phyloP scores from a whole-genome alignment of 2,113 vertebrate species.

The Pavo muticus region DNA sequence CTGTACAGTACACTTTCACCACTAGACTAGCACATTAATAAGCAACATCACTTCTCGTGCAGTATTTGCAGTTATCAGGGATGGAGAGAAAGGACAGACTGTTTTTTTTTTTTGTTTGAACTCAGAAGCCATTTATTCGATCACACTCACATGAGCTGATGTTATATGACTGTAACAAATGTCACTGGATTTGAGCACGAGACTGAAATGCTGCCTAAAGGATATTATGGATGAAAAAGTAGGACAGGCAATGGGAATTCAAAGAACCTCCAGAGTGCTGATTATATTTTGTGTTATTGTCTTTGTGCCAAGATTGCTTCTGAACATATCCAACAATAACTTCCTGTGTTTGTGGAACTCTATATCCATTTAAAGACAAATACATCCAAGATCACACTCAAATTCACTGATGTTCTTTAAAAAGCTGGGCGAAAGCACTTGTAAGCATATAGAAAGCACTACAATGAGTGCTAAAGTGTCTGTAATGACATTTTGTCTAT shows the following conservation, averaged over 20 bases:
- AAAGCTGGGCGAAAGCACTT: not conserved
- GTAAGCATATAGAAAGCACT: not conserved
- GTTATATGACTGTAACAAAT: slow-evolving; percentile 49
- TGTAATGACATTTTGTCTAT: not conserved
- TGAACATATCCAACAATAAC: not conserved
- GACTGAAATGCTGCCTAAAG: slow-evolving; percentile 47
- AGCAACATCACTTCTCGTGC: not conserved
- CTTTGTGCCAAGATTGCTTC: not conserved
- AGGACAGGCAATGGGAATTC: slow-evolving; percentile 24
- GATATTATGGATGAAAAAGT: slow-evolving; percentile 14
- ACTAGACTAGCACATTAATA: not conserved
- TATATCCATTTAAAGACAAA: not conserved
- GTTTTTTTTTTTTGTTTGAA: not conserved
- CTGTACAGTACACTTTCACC: not conserved
- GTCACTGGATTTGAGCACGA: not conserved
- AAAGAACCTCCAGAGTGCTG: not conserved
- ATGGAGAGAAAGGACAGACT: not conserved
- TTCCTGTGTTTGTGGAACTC: not conserved
- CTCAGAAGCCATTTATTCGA: slow-evolving; percentile 41
- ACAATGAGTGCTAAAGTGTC: not conserved
- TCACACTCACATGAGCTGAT: slow-evolving; percentile 17
- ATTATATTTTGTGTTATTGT: not conserved
- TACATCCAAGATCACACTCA: not conserved
- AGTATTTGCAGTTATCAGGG: not conserved
- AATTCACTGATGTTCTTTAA: not conserved